A percentile compares a stretch with the other conserved stretches of the same genome.
These are phyloP conservation scores for Poecilia latipinna DNA, from an alignment of 2,113 vertebrate genomes.

Conservation along the genomic window DNA sequence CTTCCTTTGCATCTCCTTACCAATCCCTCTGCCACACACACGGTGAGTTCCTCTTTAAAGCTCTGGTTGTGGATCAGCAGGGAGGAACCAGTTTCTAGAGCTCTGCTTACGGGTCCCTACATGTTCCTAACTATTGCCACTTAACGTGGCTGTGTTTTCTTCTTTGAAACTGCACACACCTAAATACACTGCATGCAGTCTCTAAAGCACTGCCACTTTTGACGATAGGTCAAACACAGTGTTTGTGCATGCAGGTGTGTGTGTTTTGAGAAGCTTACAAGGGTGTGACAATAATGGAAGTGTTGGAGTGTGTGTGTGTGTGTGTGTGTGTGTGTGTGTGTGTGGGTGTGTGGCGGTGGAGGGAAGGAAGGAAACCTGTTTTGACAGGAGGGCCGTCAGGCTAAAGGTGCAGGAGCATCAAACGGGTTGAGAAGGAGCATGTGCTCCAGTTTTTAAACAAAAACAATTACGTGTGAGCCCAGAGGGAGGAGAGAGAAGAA, in stretches of 20 bases:
- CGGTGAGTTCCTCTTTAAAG: slow-evolving; percentile 80
- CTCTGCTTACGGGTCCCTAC: slow-evolving; percentile 7
- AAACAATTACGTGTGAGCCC: neutral
- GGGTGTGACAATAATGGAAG: neutral
- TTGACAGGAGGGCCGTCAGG: neutral
- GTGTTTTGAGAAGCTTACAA: slow-evolving; percentile 4
- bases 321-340: no score
- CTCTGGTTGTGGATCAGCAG: neutral
- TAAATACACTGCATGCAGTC: neutral
- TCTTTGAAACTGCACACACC: neutral
- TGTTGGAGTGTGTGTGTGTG: neutral
- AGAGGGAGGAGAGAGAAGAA: neutral
- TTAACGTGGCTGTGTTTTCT: slow-evolving; percentile 11
- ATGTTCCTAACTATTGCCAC: slow-evolving; percentile 4
- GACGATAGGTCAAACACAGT: neutral
- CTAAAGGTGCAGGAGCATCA: neutral
- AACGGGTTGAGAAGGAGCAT: neutral
- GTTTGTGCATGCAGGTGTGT: neutral
- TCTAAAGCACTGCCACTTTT: slow-evolving; percentile 2
- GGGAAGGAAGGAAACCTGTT: slow-evolving; percentile 28
- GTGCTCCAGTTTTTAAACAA: neutral
- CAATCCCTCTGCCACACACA: slow-evolving; percentile 94
- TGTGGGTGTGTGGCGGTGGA: slow-evolving; percentile 3
- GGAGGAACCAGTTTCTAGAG: neutral
- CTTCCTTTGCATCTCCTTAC: slow-evolving; percentile 96